A percentile compares a stretch with the other conserved stretches of the same genome.
Conservation (phyloP, 2,797 vertebrate species). For the Lerista edwardsae region DNA sequence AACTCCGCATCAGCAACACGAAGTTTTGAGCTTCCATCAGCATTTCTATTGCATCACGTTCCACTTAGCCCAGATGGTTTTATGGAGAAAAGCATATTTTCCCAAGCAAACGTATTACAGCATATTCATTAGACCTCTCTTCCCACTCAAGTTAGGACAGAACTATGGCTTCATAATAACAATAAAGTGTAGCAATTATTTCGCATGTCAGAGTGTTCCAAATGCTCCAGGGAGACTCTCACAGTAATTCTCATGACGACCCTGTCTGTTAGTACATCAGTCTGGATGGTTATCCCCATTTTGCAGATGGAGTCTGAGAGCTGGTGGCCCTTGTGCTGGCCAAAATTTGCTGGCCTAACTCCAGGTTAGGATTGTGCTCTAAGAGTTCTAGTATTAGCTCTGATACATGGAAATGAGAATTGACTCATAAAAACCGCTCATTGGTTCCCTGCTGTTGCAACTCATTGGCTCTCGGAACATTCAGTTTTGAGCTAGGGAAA, state of each 20-base stretch:
- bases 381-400: too few species aligned
- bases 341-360: too few species aligned
- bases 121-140: conserved; percentile 37
- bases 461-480: too few species aligned
- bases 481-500: too few species aligned
- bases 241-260: neutral
- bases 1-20: conserved; percentile 53
- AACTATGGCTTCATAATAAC: neutral
- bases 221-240: too few species aligned
- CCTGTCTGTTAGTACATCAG: neutral
- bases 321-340: too few species aligned
- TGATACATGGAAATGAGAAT: too few species aligned
- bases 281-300: neutral
- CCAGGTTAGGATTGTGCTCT: too few species aligned
- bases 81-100: conserved; percentile 33
- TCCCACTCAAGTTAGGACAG: neutral
- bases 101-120: conserved; percentile 17
- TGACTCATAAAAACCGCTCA: too few species aligned
- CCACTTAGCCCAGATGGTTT: conserved; percentile 28
- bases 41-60: conserved; percentile 53
- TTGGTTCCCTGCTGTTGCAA: too few species aligned
- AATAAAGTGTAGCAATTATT: neutral
- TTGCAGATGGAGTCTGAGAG: neutral
- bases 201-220: neutral
- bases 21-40: conserved; percentile 61